Evolutionary conservation across 2,113 vertebrate genomes (phyloP).

Genomic region (Oplegnathus fasciatus): DNA sequence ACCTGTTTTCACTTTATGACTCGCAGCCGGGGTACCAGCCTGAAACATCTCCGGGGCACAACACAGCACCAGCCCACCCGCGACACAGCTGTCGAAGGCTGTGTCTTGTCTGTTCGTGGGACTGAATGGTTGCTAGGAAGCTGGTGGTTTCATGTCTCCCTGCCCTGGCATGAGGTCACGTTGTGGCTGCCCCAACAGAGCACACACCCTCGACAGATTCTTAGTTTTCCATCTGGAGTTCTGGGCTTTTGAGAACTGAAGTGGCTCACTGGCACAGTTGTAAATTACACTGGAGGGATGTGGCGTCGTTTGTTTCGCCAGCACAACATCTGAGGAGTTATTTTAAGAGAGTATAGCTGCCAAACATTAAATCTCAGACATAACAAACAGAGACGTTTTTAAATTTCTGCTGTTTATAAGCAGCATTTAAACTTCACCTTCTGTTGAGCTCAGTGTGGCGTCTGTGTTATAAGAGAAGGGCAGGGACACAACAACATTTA

Average conservation of each 20-base stretch:
- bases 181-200: slow-evolving; percentile 60
- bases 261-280: slow-evolving; percentile 27
- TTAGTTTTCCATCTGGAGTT: slow-evolving; percentile 66
- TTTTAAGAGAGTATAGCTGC: slow-evolving; percentile 37
- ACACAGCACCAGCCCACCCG: neutral
- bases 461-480: slow-evolving; percentile 16
- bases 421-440: slow-evolving; percentile 25
- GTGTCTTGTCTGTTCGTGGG: slow-evolving; percentile 15
- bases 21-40: neutral
- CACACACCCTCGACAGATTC: slow-evolving; percentile 60
- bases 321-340: slow-evolving; percentile 35
- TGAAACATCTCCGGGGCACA: neutral
- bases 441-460: slow-evolving; percentile 18
- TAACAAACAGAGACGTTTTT: slow-evolving; percentile 35
- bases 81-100: neutral
- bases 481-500: slow-evolving; percentile 24
- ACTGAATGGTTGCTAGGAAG: slow-evolving; percentile 46
- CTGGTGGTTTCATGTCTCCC: slow-evolving; percentile 39
- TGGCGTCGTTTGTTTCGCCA: slow-evolving; percentile 27
- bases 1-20: slow-evolving; percentile 49
- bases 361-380: slow-evolving; percentile 53
- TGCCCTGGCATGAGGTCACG: slow-evolving; percentile 65
- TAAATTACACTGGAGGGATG: slow-evolving; percentile 54
- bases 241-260: slow-evolving; percentile 34
- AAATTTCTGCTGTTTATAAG: slow-evolving; percentile 28